phyloP scores from a whole-genome alignment of 1,140 invertebrate species.

The Magallana gigas region DNA sequence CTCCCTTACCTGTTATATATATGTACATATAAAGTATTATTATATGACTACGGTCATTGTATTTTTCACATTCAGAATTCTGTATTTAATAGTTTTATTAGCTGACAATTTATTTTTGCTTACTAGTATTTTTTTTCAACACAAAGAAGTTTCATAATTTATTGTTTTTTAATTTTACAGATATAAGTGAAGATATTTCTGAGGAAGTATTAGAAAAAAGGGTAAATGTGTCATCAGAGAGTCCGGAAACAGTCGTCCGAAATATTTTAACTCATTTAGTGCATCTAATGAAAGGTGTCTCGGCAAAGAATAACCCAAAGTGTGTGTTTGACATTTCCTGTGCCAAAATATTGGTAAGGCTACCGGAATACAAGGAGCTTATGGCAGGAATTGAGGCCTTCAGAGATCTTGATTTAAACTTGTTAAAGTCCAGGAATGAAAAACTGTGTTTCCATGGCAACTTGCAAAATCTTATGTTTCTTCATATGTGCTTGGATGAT shows the following conservation, averaged over 20 bases:
- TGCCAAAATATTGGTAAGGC: conserved; percentile 63
- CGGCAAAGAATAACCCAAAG: conserved; percentile 63
- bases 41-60: too few relatives aligned
- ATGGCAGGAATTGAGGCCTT: conserved; percentile 62
- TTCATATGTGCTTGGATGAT: conserved; percentile 70
- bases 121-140: too few relatives aligned
- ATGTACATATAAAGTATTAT: too few relatives aligned
- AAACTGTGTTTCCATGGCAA: conserved; percentile 76
- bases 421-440: conserved; percentile 62
- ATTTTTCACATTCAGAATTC: too few relatives aligned
- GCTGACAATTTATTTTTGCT: too few relatives aligned
- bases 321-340: conserved; percentile 69
- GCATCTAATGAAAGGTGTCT: conserved; percentile 68
- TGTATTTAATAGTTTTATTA: too few relatives aligned
- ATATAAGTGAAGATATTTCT: neutral
- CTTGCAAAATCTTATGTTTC: conserved; percentile 74
- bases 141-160: neutral
- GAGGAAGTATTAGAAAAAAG: neutral
- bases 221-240: neutral
- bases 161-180: neutral
- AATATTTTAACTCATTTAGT: conserved; percentile 65
- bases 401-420: conserved; percentile 67
- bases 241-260: conserved; percentile 59
- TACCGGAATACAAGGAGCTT: conserved; percentile 65
- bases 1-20: too few relatives aligned